A percentile compares a stretch with the other conserved stretches of the same genome.
Evolutionary conservation across 2,888 invertebrate species (phyloP).

Genomic region (Anagyrus pseudococci): DNA sequence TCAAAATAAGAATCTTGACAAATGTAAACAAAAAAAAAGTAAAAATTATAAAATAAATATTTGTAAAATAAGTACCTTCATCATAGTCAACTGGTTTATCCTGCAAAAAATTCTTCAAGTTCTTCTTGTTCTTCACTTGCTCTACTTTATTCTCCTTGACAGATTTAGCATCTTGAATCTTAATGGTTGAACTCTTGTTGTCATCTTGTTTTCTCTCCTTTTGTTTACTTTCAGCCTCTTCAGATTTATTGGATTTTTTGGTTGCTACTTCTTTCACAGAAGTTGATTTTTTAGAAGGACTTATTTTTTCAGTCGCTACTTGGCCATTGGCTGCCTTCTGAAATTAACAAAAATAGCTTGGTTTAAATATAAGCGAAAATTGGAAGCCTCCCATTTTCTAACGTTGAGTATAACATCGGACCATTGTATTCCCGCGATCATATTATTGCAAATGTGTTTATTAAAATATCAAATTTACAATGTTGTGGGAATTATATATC

Average conservation of each 20-base stretch:
- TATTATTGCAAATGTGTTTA: not conserved
- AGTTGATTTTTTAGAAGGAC: constrained; percentile 66
- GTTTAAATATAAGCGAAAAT: constrained; percentile 31
- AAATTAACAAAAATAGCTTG: constrained; percentile 56
- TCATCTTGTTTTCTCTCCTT: constrained; percentile 64
- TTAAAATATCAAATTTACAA: not conserved
- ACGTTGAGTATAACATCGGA: constrained; percentile 6
- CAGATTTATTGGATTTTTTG: constrained; percentile 63
- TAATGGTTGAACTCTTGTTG: constrained; percentile 60
- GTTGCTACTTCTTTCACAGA: constrained; percentile 62
- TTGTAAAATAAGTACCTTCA: constrained; percentile 64
- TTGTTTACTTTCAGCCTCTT: constrained; percentile 61
- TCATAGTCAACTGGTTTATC: constrained; percentile 78
- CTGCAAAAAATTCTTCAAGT: constrained; percentile 65
- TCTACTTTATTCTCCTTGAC: constrained; percentile 64
- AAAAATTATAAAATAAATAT: not conserved
- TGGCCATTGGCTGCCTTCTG: constrained; percentile 72
- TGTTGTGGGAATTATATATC: not conserved
- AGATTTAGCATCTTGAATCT: constrained; percentile 49
- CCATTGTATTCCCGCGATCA: constrained; percentile 10
- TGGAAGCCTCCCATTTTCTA: constrained; percentile 29
- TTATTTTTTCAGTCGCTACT: constrained; percentile 65
- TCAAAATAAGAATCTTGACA: not conserved
- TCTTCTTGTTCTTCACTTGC: constrained; percentile 70
- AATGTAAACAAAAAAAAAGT: too few relatives aligned